Conservation (phyloP, 2,113 vertebrate species). For the Strigops habroptila region DNA sequence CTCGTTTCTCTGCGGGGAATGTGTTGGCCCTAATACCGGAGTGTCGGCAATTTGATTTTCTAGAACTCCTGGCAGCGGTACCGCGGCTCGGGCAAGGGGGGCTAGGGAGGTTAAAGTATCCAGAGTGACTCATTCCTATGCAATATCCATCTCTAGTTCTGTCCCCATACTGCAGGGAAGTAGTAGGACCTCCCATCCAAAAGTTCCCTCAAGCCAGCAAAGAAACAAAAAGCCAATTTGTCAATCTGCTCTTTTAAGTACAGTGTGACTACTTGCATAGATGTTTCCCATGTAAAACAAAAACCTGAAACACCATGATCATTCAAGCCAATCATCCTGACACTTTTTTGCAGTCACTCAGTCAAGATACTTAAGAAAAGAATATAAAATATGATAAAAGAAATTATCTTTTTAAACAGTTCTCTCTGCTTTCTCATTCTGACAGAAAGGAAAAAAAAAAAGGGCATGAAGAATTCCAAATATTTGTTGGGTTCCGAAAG, state of each 20-base stretch:
- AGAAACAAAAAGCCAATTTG: background rate
- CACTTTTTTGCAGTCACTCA: background rate
- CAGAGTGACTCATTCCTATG: rapidly evolving
- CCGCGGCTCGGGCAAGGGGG: background rate
- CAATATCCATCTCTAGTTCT: background rate
- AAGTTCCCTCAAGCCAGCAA: background rate
- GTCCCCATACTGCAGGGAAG: background rate
- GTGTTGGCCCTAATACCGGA: rapidly evolving
- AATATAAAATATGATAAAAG: background rate
- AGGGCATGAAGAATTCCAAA: background rate
- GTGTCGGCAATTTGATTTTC: background rate
- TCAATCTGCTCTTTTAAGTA: background rate
- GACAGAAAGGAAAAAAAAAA: background rate
- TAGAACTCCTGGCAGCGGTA: background rate
- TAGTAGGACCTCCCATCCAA: background rate
- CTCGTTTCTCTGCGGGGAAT: background rate
- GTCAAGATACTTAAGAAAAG: background rate
- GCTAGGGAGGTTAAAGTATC: background rate
- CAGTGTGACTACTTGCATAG: background rate
- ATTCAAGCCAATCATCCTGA: background rate
- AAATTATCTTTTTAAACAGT: background rate
- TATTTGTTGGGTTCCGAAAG: background rate
- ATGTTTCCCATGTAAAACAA: background rate
- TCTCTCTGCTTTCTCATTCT: background rate
- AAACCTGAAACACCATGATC: rapidly evolving